Conservation (phyloP, 2,888 invertebrate species). For the Phengaris alcon region DNA sequence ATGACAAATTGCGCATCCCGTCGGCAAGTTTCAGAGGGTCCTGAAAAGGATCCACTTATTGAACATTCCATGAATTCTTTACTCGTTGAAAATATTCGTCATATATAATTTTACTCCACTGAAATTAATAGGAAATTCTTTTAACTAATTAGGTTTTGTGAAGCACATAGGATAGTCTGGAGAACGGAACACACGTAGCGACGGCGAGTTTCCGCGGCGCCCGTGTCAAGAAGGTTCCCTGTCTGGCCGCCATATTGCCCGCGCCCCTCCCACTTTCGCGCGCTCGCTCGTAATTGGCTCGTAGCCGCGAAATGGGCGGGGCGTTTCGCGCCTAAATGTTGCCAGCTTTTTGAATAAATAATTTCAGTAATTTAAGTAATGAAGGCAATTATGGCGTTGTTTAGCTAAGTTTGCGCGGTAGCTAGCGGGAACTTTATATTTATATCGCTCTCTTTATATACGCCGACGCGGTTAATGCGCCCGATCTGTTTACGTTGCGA, state of each 20-base stretch:
- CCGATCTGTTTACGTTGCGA: conserved; percentile 77
- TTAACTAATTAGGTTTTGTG: conserved; percentile 53
- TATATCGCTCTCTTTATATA: conserved; percentile 79
- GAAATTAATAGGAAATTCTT: conserved; percentile 46
- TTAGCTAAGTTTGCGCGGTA: conserved; percentile 79
- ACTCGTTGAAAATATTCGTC: not conserved
- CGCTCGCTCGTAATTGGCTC: conserved; percentile 57
- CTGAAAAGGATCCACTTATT: conserved; percentile 7
- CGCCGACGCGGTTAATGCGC: conserved; percentile 78
- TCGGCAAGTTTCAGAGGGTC: conserved; percentile 22
- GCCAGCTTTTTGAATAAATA: conserved; percentile 80
- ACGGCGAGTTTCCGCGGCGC: conserved; percentile 41
- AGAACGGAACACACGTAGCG: conserved; percentile 43
- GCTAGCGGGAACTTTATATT: conserved; percentile 78
- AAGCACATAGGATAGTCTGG: conserved; percentile 40
- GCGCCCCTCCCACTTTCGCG: conserved; percentile 58
- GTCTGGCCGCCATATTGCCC: conserved; percentile 70
- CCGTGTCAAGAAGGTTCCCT: conserved; percentile 44
- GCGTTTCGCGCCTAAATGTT: conserved; percentile 66
- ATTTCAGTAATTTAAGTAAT: conserved; percentile 80
- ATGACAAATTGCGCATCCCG: conserved; percentile 4
- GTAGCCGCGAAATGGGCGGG: conserved; percentile 50
- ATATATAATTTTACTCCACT: conserved; percentile 26
- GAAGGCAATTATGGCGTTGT: conserved; percentile 81
- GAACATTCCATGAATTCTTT: not conserved